phyloP scores from a whole-genome alignment of 2,113 vertebrate species.

The Syngnathus scovelli region DNA sequence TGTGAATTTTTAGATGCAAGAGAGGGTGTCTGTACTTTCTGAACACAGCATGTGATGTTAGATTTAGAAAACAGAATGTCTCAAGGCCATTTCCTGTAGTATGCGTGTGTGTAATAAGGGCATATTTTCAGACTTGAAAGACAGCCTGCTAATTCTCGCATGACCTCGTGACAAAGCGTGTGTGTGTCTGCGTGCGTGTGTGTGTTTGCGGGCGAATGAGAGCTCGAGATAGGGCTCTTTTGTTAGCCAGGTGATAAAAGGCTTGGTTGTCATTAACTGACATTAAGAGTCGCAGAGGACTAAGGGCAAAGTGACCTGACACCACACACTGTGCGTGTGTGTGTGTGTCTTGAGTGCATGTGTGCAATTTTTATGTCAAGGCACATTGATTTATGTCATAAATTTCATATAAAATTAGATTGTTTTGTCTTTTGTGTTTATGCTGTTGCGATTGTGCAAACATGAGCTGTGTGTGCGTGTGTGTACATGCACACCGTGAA shows the following conservation, averaged over 20 bases:
- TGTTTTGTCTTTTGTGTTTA: slow-evolving; percentile 23
- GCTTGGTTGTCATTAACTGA: slow-evolving; percentile 58
- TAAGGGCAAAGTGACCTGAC: slow-evolving; percentile 67
- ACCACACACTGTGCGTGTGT: slow-evolving; percentile 40
- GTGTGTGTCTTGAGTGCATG: slow-evolving; percentile 14
- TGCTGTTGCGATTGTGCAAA: slow-evolving; percentile 21
- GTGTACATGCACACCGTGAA: slow-evolving; percentile 53
- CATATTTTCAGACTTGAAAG: not conserved
- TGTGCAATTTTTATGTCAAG: slow-evolving; percentile 21
- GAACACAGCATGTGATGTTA: not conserved
- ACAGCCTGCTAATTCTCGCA: slow-evolving; percentile 8
- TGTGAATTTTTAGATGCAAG: not conserved
- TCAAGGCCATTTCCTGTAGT: slow-evolving; percentile 17
- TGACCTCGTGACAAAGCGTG: not conserved
- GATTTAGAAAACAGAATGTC: slow-evolving; percentile 13
- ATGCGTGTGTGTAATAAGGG: not conserved
- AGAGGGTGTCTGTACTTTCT: not conserved
- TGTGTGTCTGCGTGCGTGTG: not conserved
- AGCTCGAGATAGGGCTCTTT: slow-evolving; percentile 23
- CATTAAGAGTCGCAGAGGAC: slow-evolving; percentile 57
- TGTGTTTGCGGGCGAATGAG: not conserved
- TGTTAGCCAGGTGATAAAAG: slow-evolving; percentile 54
- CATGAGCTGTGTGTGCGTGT: slow-evolving; percentile 2
- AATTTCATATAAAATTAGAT: slow-evolving; percentile 22
- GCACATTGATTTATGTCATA: slow-evolving; percentile 7